Percentiles rank a stretch among this genome's conserved stretches.
Conservation (phyloP, 2,797 vertebrate genomes). For the Leptoclinus maculatus region DNA sequence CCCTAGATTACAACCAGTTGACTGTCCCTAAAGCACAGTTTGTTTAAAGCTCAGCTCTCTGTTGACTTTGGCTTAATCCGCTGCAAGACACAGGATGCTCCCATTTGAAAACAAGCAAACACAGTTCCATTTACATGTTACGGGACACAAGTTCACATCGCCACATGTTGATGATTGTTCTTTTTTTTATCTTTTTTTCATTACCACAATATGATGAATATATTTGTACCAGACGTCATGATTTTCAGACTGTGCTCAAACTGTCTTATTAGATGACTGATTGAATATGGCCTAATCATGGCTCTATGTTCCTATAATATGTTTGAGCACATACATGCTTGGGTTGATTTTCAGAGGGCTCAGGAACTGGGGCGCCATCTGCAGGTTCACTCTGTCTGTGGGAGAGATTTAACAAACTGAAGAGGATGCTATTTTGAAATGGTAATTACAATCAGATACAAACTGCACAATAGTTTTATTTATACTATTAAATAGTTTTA, state of each 20-base stretch:
- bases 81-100: conserved; percentile 74
- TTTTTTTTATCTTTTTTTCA: not conserved
- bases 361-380: conserved; percentile 68
- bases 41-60: conserved; percentile 71
- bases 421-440: not conserved
- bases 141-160: conserved; percentile 59
- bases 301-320: not conserved
- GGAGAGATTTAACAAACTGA: not conserved
- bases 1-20: conserved; percentile 54
- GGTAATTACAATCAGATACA: not conserved
- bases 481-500: not conserved
- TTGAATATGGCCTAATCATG: not conserved
- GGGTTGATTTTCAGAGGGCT: conserved; percentile 9
- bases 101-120: conserved; percentile 72
- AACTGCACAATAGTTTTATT: not conserved
- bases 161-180: conserved; percentile 36
- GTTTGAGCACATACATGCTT: not conserved
- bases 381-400: conserved; percentile 44
- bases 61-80: conserved; percentile 77
- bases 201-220: not conserved
- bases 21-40: conserved; percentile 68
- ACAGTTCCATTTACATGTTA: conserved; percentile 50
- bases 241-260: not conserved
- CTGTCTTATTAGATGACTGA: not conserved
- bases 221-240: not conserved